Conservation (phyloP, 2,113 vertebrate genomes). For the Megaptera novaeangliae region DNA sequence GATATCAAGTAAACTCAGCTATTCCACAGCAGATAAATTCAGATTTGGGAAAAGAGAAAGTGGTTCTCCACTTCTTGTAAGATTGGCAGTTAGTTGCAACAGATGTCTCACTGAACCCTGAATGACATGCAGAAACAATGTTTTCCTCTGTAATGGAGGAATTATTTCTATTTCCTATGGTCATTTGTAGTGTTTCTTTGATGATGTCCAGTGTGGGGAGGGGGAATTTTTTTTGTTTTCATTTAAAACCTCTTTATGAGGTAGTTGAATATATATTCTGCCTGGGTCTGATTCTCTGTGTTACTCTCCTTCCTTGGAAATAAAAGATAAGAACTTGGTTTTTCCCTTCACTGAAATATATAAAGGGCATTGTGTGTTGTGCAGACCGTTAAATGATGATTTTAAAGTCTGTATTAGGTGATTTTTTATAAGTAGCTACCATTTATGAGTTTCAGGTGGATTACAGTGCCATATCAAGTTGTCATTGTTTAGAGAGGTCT, state of each 20-base stretch:
- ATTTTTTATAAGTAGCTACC: not conserved
- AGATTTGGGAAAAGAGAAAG: not conserved
- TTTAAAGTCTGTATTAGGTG: not conserved
- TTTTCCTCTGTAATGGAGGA: not conserved
- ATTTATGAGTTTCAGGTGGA: not conserved
- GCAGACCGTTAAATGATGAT: not conserved
- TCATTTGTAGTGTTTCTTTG: not conserved
- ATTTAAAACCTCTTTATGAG: not conserved
- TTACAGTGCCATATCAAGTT: not conserved
- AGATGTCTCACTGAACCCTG: not conserved
- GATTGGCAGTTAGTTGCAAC: not conserved
- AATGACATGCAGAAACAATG: not conserved
- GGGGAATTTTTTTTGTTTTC: not conserved
- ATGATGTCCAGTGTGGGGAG: not conserved
- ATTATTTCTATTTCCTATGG: not conserved
- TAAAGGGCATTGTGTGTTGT: not conserved
- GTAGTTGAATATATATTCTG: not conserved
- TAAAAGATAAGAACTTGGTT: not conserved
- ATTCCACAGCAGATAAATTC: not conserved
- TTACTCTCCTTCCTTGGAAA: not conserved
- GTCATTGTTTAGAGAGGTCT: not conserved
- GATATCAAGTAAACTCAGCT: not conserved
- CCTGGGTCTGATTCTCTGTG: not conserved
- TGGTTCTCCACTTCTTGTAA: not conserved
- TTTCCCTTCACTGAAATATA: not conserved